Conservation (phyloP, 1,140 invertebrate species). For the Drosophila obscura region DNA sequence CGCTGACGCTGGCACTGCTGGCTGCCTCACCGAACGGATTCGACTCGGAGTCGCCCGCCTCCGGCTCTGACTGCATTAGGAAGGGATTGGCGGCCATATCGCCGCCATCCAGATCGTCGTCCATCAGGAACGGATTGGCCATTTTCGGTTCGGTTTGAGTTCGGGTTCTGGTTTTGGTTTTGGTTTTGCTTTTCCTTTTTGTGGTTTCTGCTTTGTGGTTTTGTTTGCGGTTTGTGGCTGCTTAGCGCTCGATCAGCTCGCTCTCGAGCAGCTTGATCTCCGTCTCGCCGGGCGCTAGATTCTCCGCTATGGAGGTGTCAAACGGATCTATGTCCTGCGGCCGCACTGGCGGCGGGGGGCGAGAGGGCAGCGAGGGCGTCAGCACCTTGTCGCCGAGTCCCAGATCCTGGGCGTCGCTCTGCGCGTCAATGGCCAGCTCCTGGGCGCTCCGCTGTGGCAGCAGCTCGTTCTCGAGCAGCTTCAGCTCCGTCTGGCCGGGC, state of each 20-base stretch:
- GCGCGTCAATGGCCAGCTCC: conserved; percentile 68
- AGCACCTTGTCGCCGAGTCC: conserved; percentile 81
- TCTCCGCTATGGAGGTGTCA: conserved; percentile 90
- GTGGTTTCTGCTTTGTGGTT: conserved; percentile 2
- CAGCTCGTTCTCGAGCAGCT: conserved; percentile 85
- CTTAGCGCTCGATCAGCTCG: conserved; percentile 86
- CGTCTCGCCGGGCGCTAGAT: conserved; percentile 90
- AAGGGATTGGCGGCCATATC: conserved; percentile 87
- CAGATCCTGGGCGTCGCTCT: conserved; percentile 82
- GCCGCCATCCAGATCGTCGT: conserved; percentile 85
- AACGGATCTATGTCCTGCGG: conserved; percentile 88
- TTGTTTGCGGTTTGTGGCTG: conserved; percentile 1
- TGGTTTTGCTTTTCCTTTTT: conserved; percentile 1
- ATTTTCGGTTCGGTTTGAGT: conserved; percentile 79
- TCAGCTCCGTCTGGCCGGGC: conserved; percentile 91
- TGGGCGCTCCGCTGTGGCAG: conserved; percentile 67
- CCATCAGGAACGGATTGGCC: conserved; percentile 92
- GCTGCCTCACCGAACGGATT: conserved; percentile 67
- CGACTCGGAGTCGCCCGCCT: conserved; percentile 43
- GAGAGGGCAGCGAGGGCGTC: conserved; percentile 68
- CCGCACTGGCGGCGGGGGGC: conserved; percentile 30
- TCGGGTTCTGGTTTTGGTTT: conserved; percentile 25
- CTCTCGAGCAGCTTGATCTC: conserved; percentile 91
- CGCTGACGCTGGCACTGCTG: neutral
- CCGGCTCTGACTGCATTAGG: conserved; percentile 68